Evolutionary conservation across 2,888 invertebrate species (phyloP).

Genomic region (Lymantria dispar): DNA sequence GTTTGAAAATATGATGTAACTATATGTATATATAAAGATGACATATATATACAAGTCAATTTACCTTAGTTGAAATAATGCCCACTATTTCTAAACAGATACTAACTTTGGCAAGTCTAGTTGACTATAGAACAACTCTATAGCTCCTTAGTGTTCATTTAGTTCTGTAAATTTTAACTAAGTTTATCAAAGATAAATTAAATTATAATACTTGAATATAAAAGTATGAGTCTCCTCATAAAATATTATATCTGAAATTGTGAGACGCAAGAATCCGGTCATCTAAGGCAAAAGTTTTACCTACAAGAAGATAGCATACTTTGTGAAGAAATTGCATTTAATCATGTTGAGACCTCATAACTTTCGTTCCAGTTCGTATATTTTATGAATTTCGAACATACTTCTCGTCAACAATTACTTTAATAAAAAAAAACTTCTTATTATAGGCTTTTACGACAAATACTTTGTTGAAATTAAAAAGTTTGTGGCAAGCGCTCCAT

Average conservation of each 20-base stretch:
- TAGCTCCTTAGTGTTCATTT: no score
- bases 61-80: no score
- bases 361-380: constrained; percentile 59
- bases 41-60: no score
- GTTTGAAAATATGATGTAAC: no score
- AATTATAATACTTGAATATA: background rate
- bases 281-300: constrained; percentile 63
- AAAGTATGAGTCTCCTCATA: constrained; percentile 9
- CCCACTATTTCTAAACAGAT: no score
- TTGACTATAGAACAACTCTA: no score
- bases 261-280: constrained; percentile 49
- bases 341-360: constrained; percentile 71
- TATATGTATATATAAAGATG: no score
- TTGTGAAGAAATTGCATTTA: constrained; percentile 78
- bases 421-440: constrained; percentile 59
- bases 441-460: constrained; percentile 58
- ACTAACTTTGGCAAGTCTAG: no score
- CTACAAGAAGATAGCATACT: constrained; percentile 62
- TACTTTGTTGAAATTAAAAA: constrained; percentile 60
- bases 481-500: constrained; percentile 29
- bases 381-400: constrained; percentile 69
- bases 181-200: background rate
- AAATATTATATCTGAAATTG: constrained; percentile 45
- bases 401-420: constrained; percentile 74
- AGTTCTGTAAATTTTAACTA: no score